Evolutionary conservation across 2,888 invertebrate species (phyloP).

Genomic region (Marronus borbonicus): DNA sequence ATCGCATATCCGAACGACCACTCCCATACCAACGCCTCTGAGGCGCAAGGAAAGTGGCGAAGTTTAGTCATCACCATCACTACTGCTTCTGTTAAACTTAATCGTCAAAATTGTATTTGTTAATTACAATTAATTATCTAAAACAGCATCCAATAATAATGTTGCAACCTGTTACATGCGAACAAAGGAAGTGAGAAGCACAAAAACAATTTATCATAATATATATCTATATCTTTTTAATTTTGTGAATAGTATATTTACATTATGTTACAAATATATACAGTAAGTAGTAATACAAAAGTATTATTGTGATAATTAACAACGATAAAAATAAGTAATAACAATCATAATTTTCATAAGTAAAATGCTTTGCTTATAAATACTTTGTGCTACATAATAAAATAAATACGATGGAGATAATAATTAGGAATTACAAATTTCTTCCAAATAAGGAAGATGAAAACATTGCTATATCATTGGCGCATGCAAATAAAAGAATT

Average conservation of each 20-base stretch:
- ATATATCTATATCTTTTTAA: slow-evolving; percentile 25
- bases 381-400: not conserved
- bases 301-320: slow-evolving; percentile 27
- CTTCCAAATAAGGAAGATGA: not conserved
- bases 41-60: too few species aligned
- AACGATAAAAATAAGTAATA: slow-evolving; percentile 19
- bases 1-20: too few species aligned
- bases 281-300: slow-evolving; percentile 36
- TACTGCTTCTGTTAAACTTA: too few species aligned
- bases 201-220: not conserved
- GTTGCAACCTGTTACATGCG: not conserved
- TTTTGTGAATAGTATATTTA: slow-evolving; percentile 37
- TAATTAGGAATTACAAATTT: not conserved
- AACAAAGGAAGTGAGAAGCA: not conserved
- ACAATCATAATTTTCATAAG: slow-evolving; percentile 8
- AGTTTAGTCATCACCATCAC: too few species aligned
- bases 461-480: too few species aligned
- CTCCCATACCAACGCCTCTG: too few species aligned
- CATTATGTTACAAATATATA: slow-evolving; percentile 44
- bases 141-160: not conserved
- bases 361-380: slow-evolving; percentile 12
- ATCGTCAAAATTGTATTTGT: too few species aligned
- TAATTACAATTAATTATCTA: too few species aligned
- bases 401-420: slow-evolving; percentile 5
- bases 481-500: too few species aligned